Evolutionary conservation across 2,797 vertebrate genomes (phyloP), one percentile per base, ranked within the genome.

Genomic region (Streptopelia turtur): DNA sequence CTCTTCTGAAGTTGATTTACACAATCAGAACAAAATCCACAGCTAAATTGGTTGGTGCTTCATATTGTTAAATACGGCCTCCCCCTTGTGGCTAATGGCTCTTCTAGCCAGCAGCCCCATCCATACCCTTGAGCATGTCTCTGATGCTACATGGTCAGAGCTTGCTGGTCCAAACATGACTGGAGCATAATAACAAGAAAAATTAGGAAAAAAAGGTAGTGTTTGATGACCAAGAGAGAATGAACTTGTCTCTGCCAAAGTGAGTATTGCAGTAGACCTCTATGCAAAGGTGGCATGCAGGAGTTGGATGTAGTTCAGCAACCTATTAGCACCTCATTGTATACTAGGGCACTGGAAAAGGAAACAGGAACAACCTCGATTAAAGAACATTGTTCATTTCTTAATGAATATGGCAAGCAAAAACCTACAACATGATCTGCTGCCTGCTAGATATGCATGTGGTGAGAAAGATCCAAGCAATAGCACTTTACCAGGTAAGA

Each of bases 81-180:
- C 69, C 82, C 75, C 20, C 84, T 83, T 17, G 87, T 77, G 84
- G 94, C 76, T 68, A n/a, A 10, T 4, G 18, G 27, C 59, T 30
- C 17, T 49, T 25, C 59, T 22, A 39, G 37, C 35, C 31, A 13
- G 45, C 57, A 49, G 43, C 22, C 13, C 10, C 39, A 3, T 6
- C 6, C 22, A 10, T 15, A 4, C 2, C 17, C 69, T 20, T 35
- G 52, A 66, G 35, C 24, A 0, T 37, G 1, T 3, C 39, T 57
- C 27, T 1, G 0, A 1, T 1, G 14, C 63, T 31, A 0, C 28
- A 0, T 1, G 0, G 11, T 17, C 79, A 22, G 35, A 59, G 10
- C 16, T 39, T 9, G 13, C 35, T 28, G 43, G 10, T 83, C 30
- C 66, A 4, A 49, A 21, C 10, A 4, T 2, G 1, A 13, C 25